Percentiles rank a stretch among this genome's conserved stretches.
Conservation (phyloP, 2,113 vertebrate species). For the Orcinus orca region DNA sequence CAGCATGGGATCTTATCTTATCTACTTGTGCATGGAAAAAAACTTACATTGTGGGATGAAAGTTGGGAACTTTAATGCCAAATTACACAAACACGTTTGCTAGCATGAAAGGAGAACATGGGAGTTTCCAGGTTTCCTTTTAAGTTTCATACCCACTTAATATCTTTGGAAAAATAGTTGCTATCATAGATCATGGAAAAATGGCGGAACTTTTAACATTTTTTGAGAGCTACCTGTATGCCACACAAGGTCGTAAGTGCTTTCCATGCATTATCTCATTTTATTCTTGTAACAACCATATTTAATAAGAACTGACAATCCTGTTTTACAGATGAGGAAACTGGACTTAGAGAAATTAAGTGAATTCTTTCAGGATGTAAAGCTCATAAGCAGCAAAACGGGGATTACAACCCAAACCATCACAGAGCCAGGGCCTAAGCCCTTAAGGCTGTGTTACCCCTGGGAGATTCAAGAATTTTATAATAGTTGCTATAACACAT, state of each 20-base stretch:
- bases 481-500: neutral
- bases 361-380: neutral
- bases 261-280: neutral
- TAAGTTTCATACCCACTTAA: neutral
- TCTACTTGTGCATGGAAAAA: neutral
- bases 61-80: neutral
- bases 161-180: conserved; percentile 15
- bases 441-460: neutral
- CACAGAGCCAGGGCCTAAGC: rapidly evolving
- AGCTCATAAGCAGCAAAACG: neutral
- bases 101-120: neutral
- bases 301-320: neutral
- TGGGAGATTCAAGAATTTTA: neutral
- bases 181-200: neutral
- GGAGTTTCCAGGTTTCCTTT: neutral
- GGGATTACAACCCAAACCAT: neutral
- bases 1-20: neutral
- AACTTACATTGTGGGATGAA: neutral
- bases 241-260: neutral
- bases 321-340: neutral
- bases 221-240: neutral
- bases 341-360: neutral
- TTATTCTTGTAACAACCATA: neutral
- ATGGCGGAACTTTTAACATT: neutral
- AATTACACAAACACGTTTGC: conserved; percentile 1